These are phyloP conservation scores for Edolisoma coerulescens DNA, from an alignment of 2,113 vertebrate genomes.

Conservation along the genomic window DNA sequence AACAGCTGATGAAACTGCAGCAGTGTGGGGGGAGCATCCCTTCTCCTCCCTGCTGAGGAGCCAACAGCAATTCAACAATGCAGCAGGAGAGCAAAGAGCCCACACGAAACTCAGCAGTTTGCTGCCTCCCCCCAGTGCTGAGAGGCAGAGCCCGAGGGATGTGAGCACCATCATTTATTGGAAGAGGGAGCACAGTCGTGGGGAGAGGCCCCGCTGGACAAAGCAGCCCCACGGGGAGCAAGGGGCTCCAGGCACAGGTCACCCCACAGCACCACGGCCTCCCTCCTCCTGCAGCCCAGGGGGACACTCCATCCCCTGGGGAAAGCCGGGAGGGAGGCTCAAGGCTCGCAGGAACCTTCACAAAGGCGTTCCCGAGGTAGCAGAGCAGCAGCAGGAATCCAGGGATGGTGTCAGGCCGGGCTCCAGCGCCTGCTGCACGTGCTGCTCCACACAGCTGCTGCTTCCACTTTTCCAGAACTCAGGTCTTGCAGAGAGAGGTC, in stretches of 20 bases:
- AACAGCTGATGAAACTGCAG: neutral
- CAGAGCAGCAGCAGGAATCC: neutral
- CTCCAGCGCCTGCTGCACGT: neutral
- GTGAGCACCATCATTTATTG: slow-evolving; percentile 49
- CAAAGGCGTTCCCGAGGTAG: neutral
- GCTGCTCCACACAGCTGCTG: neutral
- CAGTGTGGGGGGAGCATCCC: neutral
- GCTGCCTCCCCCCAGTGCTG: rapidly evolving
- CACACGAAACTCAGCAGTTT: rapidly evolving
- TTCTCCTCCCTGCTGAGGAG: neutral
- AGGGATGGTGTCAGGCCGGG: neutral
- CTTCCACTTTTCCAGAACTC: neutral
- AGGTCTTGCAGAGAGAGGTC: neutral
- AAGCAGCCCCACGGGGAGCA: neutral
- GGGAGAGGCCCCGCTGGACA: neutral
- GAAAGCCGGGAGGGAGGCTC: neutral
- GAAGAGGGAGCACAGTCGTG: neutral
- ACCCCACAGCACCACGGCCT: neutral
- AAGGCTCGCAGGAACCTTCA: neutral
- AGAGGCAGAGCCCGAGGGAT: neutral
- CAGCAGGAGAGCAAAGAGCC: neutral
- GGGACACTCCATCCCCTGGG: neutral
- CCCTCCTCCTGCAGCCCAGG: neutral
- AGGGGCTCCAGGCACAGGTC: neutral
- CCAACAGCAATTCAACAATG: neutral